Percentiles rank a stretch among this genome's conserved stretches.
Conservation (phyloP, 2,888 invertebrate species). For the Drosophila phalerata region DNA sequence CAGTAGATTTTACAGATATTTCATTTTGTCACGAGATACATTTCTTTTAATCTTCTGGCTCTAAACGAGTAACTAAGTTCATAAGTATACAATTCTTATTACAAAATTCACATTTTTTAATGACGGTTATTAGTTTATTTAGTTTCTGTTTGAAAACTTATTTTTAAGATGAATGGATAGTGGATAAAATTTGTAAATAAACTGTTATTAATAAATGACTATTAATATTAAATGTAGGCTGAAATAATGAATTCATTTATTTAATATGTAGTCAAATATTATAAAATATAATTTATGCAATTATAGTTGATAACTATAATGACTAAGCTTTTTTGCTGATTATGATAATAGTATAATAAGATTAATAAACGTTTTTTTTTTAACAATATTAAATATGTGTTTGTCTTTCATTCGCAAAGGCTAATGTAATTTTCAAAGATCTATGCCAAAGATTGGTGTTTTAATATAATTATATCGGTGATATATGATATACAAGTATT, state of each 20-base stretch:
- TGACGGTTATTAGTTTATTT: too few relatives aligned
- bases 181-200: too few relatives aligned
- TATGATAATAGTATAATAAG: neutral
- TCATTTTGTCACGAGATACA: neutral
- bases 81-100: neutral
- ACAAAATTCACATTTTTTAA: neutral
- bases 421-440: constrained; percentile 10
- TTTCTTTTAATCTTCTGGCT: too few relatives aligned
- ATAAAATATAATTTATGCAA: neutral
- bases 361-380: neutral
- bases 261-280: too few relatives aligned
- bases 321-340: neutral
- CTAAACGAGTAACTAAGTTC: neutral
- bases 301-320: neutral
- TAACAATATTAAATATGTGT: neutral
- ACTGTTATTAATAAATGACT: neutral
- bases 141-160: too few relatives aligned
- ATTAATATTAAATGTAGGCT: neutral
- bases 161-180: too few relatives aligned
- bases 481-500: neutral
- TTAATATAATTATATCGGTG: constrained; percentile 3
- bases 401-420: neutral
- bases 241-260: neutral
- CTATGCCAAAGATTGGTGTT: constrained; percentile 9
- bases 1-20: neutral